Percentiles rank a stretch among this genome's conserved stretches.
Evolutionary conservation across 2,888 invertebrate species (phyloP).

Genomic region (Lasioglossum zephyrum): DNA sequence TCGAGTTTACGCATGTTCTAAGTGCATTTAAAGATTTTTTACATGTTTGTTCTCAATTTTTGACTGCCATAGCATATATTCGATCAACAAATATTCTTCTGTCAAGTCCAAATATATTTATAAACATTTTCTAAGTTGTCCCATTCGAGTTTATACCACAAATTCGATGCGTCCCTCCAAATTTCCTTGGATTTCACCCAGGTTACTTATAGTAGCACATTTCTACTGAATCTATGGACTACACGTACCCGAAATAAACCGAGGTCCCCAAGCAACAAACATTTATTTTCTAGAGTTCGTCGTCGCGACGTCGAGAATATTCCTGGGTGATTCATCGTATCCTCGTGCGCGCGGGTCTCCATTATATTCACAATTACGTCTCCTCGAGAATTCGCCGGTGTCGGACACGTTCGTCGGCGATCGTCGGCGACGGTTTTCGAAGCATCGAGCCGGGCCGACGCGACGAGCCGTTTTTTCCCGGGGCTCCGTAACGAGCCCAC

Average conservation of each 20-base stretch:
- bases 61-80: too few relatives aligned
- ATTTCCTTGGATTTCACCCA: too few relatives aligned
- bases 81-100: too few relatives aligned
- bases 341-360: not conserved
- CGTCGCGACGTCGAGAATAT: not conserved
- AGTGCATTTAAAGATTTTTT: not conserved
- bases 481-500: constrained; percentile 31
- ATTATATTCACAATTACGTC: constrained; percentile 14
- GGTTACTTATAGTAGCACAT: not conserved
- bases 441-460: constrained; percentile 6
- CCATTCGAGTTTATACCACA: too few relatives aligned
- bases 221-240: not conserved
- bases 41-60: not conserved
- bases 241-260: not conserved
- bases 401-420: not conserved
- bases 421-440: constrained; percentile 10
- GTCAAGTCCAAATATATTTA: too few relatives aligned
- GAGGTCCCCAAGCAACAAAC: not conserved
- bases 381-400: constrained; percentile 3
- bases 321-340: not conserved
- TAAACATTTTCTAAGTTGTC: too few relatives aligned
- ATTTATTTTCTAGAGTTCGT: not conserved
- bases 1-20: not conserved
- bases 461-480: constrained; percentile 15
- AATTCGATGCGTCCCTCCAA: too few relatives aligned